Percentiles rank a stretch among this genome's conserved stretches.
phyloP scores from a whole-genome alignment of 2,797 vertebrate genomes.

The Heteromormyrus szaboi region DNA sequence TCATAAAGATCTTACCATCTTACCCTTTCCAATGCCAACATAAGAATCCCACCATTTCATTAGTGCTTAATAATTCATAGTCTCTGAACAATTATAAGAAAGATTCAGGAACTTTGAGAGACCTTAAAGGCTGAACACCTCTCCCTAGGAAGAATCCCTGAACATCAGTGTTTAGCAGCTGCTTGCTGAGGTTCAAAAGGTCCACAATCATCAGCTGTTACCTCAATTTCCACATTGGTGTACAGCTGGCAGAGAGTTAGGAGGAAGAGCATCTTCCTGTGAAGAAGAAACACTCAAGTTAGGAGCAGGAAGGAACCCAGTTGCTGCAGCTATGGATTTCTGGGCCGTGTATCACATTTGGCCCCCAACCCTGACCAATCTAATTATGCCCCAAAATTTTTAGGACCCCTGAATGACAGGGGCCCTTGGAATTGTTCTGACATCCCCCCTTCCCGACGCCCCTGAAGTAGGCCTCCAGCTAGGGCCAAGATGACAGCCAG shows the following conservation, averaged over 20 bases:
- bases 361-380: background rate
- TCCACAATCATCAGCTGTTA: constrained; percentile 45
- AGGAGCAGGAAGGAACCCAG: background rate
- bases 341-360: background rate
- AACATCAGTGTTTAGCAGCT: background rate
- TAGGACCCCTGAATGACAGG: background rate
- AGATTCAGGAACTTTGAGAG: background rate
- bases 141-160: background rate
- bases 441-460: background rate
- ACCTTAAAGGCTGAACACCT: background rate
- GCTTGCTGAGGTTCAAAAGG: background rate
- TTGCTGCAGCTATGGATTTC: background rate
- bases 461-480: background rate
- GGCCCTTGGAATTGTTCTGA: background rate
- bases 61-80: background rate
- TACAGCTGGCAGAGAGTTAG: constrained; percentile 82
- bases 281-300: constrained; percentile 13
- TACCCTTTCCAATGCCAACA: background rate
- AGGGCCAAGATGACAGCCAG: background rate
- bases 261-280: constrained; percentile 70
- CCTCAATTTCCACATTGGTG: constrained; percentile 93
- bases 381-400: background rate
- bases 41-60: background rate
- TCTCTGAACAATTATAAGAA: background rate
- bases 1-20: background rate